These are phyloP conservation scores for Dryobates pubescens DNA, from an alignment of 2,797 vertebrate species.

Conservation along the genomic window DNA sequence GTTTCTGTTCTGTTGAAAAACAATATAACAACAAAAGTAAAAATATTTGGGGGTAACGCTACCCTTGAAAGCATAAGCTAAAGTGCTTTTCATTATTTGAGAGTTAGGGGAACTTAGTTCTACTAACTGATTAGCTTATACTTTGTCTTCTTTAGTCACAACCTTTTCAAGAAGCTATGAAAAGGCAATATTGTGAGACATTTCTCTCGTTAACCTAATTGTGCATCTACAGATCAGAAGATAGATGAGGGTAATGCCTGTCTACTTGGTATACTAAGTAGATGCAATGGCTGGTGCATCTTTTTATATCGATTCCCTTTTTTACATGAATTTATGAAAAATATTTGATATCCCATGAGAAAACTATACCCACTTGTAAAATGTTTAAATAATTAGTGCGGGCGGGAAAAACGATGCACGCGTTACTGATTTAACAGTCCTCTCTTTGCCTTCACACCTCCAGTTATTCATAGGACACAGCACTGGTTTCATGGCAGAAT, in stretches of 20 bases:
- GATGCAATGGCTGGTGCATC: neutral
- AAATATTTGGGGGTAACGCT: neutral
- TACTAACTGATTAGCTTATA: neutral
- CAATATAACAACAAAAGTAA: neutral
- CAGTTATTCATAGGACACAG: slow-evolving; percentile 97
- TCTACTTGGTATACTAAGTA: neutral
- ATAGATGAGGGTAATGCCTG: neutral
- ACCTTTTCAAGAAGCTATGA: neutral
- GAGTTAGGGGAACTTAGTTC: neutral
- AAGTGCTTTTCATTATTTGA: neutral
- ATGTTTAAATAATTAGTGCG: neutral
- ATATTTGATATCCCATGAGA: neutral
- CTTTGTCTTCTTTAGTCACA: neutral
- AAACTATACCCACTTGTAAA: slow-evolving; percentile 45
- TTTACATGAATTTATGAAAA: neutral
- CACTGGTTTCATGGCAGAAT: slow-evolving; percentile 98
- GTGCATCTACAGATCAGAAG: neutral
- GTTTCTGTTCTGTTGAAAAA: neutral
- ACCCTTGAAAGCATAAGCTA: neutral
- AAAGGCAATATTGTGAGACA: neutral
- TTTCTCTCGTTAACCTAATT: neutral
- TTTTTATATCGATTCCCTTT: neutral
- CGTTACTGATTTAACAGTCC: neutral
- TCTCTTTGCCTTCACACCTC: neutral
- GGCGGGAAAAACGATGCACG: neutral